These are phyloP conservation scores for Drosophila recens DNA, from an alignment of 2,888 invertebrate species.

Conservation along the genomic window DNA sequence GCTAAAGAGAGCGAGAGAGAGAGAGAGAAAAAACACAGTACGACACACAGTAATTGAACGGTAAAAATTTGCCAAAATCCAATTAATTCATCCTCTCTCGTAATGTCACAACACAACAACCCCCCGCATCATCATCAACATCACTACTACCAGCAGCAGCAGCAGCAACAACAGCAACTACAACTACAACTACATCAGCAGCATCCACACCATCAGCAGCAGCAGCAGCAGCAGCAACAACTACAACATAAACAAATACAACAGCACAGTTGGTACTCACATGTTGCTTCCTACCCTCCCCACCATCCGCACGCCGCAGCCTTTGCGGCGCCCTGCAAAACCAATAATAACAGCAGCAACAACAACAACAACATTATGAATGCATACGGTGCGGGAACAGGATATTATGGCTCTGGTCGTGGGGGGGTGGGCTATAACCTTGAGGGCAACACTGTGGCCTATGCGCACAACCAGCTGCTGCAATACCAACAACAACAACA, in stretches of 20 bases:
- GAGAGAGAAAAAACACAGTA: slow-evolving; percentile 29
- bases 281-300: slow-evolving; percentile 78
- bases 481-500: slow-evolving; percentile 73
- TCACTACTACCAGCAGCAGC: slow-evolving; percentile 50
- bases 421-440: slow-evolving; percentile 71
- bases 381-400: slow-evolving; percentile 55
- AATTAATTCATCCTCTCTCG: slow-evolving; percentile 51
- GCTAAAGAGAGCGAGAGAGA: slow-evolving; percentile 51
- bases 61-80: slow-evolving; percentile 48
- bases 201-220: slow-evolving; percentile 38
- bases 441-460: slow-evolving; percentile 74
- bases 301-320: slow-evolving; percentile 54
- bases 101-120: slow-evolving; percentile 75
- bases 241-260: slow-evolving; percentile 58
- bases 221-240: slow-evolving; percentile 51
- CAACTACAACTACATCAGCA: slow-evolving; percentile 42
- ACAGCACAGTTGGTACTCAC: slow-evolving; percentile 74
- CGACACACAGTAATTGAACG: slow-evolving; percentile 32
- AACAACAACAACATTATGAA: slow-evolving; percentile 62
- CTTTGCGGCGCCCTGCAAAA: slow-evolving; percentile 60
- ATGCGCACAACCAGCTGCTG: slow-evolving; percentile 78
- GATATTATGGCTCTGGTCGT: slow-evolving; percentile 58
- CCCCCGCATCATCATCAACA: slow-evolving; percentile 55
- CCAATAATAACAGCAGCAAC: slow-evolving; percentile 37
- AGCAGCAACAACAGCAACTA: slow-evolving; percentile 41